Evolutionary conservation across 2,797 vertebrate genomes (phyloP).

Genomic region (Linurgus olivaceus): DNA sequence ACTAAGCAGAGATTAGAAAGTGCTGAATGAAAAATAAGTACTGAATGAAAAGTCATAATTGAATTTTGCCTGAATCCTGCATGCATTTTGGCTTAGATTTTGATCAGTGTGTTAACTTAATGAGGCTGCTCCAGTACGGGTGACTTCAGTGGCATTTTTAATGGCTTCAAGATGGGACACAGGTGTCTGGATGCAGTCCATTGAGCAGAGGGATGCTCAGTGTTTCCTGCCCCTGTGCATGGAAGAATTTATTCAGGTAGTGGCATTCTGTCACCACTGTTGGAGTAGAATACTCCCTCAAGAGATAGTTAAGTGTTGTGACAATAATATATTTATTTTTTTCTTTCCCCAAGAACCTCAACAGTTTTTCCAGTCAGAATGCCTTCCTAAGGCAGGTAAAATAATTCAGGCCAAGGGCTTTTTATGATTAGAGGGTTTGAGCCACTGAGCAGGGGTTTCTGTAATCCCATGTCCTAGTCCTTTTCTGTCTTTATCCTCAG

Average conservation of each 20-base stretch:
- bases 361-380: neutral
- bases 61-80: neutral
- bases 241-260: neutral
- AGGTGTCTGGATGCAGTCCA: neutral
- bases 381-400: neutral
- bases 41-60: neutral
- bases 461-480: neutral
- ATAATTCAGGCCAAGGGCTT: neutral
- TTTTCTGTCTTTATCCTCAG: neutral
- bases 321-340: neutral
- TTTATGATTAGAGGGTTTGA: neutral
- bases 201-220: neutral
- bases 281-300: neutral
- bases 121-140: neutral
- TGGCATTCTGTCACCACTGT: neutral
- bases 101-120: neutral
- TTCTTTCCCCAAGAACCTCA: neutral
- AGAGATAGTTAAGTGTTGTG: neutral
- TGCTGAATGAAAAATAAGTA: neutral
- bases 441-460: neutral
- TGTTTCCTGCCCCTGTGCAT: neutral
- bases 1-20: neutral
- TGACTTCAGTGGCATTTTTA: neutral
- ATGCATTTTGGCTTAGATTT: neutral
- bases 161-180: neutral